A percentile compares a stretch with the other conserved stretches of the same genome.
Conservation (phyloP, 2,888 invertebrate genomes). For the Diaperis boleti region DNA sequence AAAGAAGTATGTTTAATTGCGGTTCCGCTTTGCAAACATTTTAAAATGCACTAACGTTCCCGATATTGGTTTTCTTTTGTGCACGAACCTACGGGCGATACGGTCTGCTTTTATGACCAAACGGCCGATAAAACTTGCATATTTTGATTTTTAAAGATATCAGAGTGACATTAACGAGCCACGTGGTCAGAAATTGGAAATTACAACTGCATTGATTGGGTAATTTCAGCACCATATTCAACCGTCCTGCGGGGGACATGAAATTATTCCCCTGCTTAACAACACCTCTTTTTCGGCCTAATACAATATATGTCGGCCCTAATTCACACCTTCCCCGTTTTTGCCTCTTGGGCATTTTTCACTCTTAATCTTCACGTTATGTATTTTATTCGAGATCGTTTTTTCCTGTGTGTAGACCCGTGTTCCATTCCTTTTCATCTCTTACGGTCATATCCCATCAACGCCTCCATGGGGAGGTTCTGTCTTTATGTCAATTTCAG, state of each 20-base stretch:
- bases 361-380: conserved; percentile 23
- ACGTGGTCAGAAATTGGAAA: too few relatives aligned
- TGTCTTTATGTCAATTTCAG: conserved; percentile 13
- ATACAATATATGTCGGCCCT: conserved; percentile 7
- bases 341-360: conserved; percentile 24
- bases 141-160: too few relatives aligned
- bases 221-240: too few relatives aligned
- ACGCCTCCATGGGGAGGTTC: conserved; percentile 11
- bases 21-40: too few relatives aligned
- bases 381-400: conserved; percentile 25
- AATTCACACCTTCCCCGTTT: conserved; percentile 26
- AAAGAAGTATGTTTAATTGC: too few relatives aligned
- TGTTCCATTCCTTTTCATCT: conserved; percentile 6
- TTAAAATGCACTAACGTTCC: too few relatives aligned
- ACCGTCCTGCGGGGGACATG: not conserved
- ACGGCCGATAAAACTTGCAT: too few relatives aligned
- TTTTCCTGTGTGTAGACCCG: conserved; percentile 6
- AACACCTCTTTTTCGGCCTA: not conserved
- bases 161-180: too few relatives aligned
- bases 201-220: too few relatives aligned
- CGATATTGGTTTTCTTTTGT: too few relatives aligned
- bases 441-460: conserved; percentile 22
- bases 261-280: conserved; percentile 8
- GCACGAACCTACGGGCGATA: too few relatives aligned
- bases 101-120: too few relatives aligned